Percentiles rank a stretch among this genome's conserved stretches.
Evolutionary conservation across 2,797 vertebrate species (phyloP).

Genomic region (Megaceryle alcyon): DNA sequence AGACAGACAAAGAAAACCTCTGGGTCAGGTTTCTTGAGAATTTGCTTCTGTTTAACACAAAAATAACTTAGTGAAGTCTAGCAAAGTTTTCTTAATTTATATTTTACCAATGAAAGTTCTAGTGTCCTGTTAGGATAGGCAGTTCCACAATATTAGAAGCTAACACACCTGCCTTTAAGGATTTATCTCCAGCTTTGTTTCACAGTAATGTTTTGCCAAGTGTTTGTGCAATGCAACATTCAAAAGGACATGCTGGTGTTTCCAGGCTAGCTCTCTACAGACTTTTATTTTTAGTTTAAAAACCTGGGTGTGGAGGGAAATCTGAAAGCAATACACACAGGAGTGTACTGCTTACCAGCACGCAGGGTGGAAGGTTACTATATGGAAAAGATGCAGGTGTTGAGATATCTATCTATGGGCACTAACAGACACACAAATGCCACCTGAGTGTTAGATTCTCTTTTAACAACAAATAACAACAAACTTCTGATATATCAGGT

Average conservation of each 20-base stretch:
- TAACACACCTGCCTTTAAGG: not conserved
- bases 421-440: not conserved
- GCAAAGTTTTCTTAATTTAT: not conserved
- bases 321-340: not conserved
- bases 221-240: not conserved
- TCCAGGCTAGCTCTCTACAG: not conserved
- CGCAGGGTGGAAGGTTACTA: not conserved
- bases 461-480: not conserved
- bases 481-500: not conserved
- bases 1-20: not conserved
- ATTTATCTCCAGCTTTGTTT: not conserved
- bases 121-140: not conserved
- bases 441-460: not conserved
- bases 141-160: not conserved
- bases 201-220: not conserved
- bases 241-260: accelerated
- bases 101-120: not conserved
- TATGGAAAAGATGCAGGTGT: not conserved
- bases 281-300: not conserved
- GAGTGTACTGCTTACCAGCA: not conserved
- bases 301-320: accelerated
- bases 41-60: not conserved
- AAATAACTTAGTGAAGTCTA: not conserved
- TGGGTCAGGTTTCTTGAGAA: not conserved
- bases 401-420: not conserved